Conservation (phyloP, 1,140 invertebrate genomes). For the Ptiloglossa arizonensis region DNA sequence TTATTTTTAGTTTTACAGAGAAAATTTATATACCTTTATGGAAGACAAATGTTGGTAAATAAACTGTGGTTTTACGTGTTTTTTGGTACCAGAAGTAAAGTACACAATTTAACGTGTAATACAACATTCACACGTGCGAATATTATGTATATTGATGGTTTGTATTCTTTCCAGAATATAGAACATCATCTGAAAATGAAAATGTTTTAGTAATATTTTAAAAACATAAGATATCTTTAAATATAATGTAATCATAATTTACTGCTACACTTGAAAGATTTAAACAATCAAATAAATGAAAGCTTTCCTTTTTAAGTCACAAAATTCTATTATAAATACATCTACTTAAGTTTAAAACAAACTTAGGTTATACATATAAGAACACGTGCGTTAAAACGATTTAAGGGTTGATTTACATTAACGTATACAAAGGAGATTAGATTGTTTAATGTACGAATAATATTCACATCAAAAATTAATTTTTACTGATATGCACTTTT, state of each 20-base stretch:
- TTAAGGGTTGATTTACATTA: slow-evolving; percentile 8
- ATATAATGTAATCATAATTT: neutral
- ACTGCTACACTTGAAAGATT: neutral
- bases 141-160: slow-evolving; percentile 20
- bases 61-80: slow-evolving; percentile 12
- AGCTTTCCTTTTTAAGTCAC: neutral
- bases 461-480: neutral
- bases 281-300: neutral
- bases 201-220: neutral
- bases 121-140: neutral
- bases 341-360: neutral
- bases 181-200: slow-evolving; percentile 27
- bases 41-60: neutral
- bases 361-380: slow-evolving; percentile 26
- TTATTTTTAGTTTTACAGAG: neutral
- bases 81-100: neutral
- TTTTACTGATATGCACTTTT: no score
- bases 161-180: neutral
- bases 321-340: neutral
- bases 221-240: neutral
- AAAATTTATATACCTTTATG: slow-evolving; percentile 16
- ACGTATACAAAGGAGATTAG: neutral
- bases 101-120: neutral
- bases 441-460: neutral
- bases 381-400: slow-evolving; percentile 22